Evolutionary conservation across 2,113 vertebrate genomes (phyloP).

Genomic region (Furnarius figulus): DNA sequence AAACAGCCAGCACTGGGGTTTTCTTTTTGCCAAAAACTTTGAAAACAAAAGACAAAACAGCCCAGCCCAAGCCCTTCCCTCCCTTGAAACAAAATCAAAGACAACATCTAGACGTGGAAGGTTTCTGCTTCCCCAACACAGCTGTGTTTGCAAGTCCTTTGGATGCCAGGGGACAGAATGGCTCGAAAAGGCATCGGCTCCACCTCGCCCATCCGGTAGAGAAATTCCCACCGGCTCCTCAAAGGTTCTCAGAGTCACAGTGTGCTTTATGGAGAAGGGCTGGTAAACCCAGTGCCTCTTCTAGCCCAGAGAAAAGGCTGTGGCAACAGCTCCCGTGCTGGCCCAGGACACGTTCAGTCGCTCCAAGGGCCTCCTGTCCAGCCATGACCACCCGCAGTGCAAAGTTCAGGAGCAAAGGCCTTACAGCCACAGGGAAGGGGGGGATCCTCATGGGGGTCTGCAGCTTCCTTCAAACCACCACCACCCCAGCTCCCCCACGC

Average conservation of each 20-base stretch:
- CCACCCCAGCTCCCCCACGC: not conserved
- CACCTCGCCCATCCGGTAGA: fast-evolving
- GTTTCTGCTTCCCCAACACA: conserved; percentile 34
- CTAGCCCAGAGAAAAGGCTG: not conserved
- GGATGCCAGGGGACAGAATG: not conserved
- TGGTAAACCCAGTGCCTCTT: not conserved
- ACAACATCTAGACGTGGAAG: not conserved
- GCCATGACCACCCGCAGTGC: fast-evolving
- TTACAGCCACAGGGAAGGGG: fast-evolving
- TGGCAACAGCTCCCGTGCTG: not conserved
- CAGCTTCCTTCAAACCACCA: not conserved
- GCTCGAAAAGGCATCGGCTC: not conserved
- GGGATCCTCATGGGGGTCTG: fast-evolving
- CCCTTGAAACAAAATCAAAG: not conserved
- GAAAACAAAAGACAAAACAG: conserved; percentile 19
- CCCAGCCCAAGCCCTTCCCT: conserved; percentile 6
- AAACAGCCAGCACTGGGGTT: not conserved
- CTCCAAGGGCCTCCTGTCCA: not conserved
- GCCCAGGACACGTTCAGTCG: fast-evolving
- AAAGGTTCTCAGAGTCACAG: not conserved
- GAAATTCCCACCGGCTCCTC: not conserved
- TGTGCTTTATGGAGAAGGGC: not conserved
- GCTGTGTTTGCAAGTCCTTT: conserved; percentile 36
- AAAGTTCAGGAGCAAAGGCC: not conserved
- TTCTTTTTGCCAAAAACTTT: not conserved